A percentile compares a stretch with the other conserved stretches of the same genome.
Conservation (phyloP, 2,888 invertebrate species). For the Caenorhabditis macrosperma region DNA sequence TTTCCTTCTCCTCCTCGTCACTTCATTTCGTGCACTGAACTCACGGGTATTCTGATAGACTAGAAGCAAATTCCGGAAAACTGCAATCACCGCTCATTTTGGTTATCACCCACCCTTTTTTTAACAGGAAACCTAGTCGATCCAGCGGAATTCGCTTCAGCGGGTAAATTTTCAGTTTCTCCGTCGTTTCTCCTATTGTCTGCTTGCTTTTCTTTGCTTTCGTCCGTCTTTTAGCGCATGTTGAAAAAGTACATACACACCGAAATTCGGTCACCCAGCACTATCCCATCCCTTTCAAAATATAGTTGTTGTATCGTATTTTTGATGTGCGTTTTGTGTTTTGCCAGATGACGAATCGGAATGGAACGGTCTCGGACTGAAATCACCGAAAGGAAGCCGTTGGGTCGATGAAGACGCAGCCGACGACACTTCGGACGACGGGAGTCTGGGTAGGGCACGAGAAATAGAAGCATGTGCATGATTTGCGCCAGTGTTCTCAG, state of each 20-base stretch:
- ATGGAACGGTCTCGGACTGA: conserved; percentile 51
- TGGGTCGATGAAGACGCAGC: conserved; percentile 19
- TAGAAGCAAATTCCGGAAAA: not conserved
- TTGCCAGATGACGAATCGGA: conserved; percentile 58
- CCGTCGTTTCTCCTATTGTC: conserved; percentile 15
- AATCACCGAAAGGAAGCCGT: conserved; percentile 6
- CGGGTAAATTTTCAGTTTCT: conserved; percentile 85
- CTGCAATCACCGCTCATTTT: not conserved
- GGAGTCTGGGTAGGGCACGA: conserved; percentile 42
- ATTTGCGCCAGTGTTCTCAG: conserved; percentile 26
- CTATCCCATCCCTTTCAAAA: not conserved
- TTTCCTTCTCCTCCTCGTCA: conserved; percentile 13
- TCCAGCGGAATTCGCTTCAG: conserved; percentile 98
- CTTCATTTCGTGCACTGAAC: not conserved
- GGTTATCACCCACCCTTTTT: conserved; percentile 7
- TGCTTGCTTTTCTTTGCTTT: conserved; percentile 35
- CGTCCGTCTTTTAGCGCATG: conserved; percentile 16
- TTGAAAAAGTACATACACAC: not conserved
- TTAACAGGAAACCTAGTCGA: conserved; percentile 93
- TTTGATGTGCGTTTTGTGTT: conserved; percentile 59
- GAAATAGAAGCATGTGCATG: conserved; percentile 37
- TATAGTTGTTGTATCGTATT: conserved; percentile 47
- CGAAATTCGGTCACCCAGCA: not conserved
- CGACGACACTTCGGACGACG: conserved; percentile 44
- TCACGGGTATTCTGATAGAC: conserved; percentile 8